phyloP scores from a whole-genome alignment of 1,140 invertebrate species.

The Cheumatopsyche charites region DNA sequence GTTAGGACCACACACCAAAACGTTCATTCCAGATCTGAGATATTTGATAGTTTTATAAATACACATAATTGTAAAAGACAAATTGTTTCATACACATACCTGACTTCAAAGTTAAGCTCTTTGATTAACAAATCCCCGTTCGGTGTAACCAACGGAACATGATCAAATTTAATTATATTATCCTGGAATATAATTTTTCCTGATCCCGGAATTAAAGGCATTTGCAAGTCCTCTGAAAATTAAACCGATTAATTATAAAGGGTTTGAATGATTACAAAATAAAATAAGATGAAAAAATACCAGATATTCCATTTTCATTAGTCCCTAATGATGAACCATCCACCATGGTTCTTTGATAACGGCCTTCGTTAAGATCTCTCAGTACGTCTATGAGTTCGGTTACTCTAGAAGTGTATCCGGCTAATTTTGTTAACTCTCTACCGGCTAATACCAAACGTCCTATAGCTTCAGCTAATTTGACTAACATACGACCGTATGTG shows the following conservation, averaged over 20 bases:
- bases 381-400: constrained; percentile 89
- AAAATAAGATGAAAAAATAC: constrained; percentile 28
- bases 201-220: constrained; percentile 68
- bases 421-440: constrained; percentile 89
- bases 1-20: constrained; percentile 96
- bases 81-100: constrained; percentile 53
- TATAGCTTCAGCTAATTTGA: constrained; percentile 96
- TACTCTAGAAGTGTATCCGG: constrained; percentile 92
- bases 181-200: constrained; percentile 86
- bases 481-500: constrained; percentile 94
- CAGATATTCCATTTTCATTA: constrained; percentile 50
- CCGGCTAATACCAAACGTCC: constrained; percentile 92
- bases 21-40: constrained; percentile 86
- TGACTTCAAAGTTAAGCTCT: constrained; percentile 89
- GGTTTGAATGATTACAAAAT: background rate
- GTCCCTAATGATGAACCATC: constrained; percentile 55
- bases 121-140: constrained; percentile 95
- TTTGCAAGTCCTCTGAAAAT: constrained; percentile 40
- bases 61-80: background rate
- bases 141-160: constrained; percentile 93
- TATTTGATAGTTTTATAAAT: constrained; percentile 5
- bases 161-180: constrained; percentile 91
- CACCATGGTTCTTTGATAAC: constrained; percentile 89
- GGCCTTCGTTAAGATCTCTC: constrained; percentile 83
- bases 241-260: constrained; percentile 5